Conservation (phyloP, 2,113 vertebrate genomes). For the Pipa parva region DNA sequence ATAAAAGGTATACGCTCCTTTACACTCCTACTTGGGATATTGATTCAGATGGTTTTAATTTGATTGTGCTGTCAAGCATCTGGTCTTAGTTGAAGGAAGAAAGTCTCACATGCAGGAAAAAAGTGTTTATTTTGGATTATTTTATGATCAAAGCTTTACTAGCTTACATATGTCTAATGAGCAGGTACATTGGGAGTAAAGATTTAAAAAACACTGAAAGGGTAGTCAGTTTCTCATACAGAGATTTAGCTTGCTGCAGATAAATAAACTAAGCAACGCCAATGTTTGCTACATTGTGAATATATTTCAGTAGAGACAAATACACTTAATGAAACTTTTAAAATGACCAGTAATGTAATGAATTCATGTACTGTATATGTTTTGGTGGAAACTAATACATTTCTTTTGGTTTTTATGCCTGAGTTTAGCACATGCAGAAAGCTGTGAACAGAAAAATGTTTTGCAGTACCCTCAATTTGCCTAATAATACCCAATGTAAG, state of each 20-base stretch:
- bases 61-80: constrained; percentile 78
- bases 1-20: constrained; percentile 93
- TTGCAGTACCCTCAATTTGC: too few species aligned
- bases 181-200: constrained; percentile 51
- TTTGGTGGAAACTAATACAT: too few species aligned
- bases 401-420: too few species aligned
- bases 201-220: neutral
- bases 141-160: constrained; percentile 72
- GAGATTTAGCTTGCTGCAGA: neutral
- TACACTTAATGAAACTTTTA: too few species aligned
- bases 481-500: too few species aligned
- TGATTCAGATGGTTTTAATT: constrained; percentile 95
- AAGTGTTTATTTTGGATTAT: constrained; percentile 70
- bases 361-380: too few species aligned
- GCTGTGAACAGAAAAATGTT: too few species aligned
- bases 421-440: too few species aligned
- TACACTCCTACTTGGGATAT: constrained; percentile 77
- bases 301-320: too few species aligned
- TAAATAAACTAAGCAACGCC: neutral
- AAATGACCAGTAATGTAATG: too few species aligned
- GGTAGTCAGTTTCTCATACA: neutral
- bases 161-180: constrained; percentile 60
- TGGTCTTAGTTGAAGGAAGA: constrained; percentile 79
- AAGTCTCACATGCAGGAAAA: constrained; percentile 65
- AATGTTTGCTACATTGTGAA: neutral